phyloP scores from a whole-genome alignment of 2,113 vertebrate genomes.

The Cynoglossus semilaevis region DNA sequence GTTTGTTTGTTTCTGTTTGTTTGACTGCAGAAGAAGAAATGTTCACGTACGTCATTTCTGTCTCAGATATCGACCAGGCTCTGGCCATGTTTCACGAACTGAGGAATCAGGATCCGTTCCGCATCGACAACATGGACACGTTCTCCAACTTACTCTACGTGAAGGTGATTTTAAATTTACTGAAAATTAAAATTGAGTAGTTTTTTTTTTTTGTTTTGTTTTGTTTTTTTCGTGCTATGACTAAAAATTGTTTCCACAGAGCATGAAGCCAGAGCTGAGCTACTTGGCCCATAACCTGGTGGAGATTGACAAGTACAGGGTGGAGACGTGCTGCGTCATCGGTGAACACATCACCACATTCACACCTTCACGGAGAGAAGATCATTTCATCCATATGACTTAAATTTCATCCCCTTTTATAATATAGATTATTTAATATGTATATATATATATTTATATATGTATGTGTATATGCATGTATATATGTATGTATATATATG shows the following conservation, averaged over 20 bases:
- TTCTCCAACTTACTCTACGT: conserved; percentile 98
- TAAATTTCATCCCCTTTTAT: too few species aligned
- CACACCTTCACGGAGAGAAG: too few species aligned
- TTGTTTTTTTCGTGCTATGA: conserved; percentile 3
- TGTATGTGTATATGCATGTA: too few species aligned
- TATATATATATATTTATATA: too few species aligned
- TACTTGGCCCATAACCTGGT: conserved; percentile 97
- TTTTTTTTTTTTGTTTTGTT: too few species aligned
- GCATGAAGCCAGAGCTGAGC: conserved; percentile 97
- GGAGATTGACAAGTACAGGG: conserved; percentile 98
- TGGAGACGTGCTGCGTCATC: conserved; percentile 98
- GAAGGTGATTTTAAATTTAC: conserved; percentile 78
- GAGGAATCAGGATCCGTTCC: conserved; percentile 93
- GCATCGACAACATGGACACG: conserved; percentile 99
- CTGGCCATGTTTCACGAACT: conserved; percentile 94
- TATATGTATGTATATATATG: too few species aligned
- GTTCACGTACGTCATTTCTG: conserved; percentile 37
- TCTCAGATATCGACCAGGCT: conserved; percentile 95
- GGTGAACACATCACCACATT: conserved; percentile 73
- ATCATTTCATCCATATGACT: too few species aligned
- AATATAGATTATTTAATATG: too few species aligned
- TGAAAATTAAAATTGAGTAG: neutral
- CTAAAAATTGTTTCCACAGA: conserved; percentile 71
- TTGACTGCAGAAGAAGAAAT: too few species aligned
- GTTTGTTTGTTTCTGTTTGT: too few species aligned